Evolutionary conservation across 23 tunicate species (phyloP).

Genomic region (Styela plicata): DNA sequence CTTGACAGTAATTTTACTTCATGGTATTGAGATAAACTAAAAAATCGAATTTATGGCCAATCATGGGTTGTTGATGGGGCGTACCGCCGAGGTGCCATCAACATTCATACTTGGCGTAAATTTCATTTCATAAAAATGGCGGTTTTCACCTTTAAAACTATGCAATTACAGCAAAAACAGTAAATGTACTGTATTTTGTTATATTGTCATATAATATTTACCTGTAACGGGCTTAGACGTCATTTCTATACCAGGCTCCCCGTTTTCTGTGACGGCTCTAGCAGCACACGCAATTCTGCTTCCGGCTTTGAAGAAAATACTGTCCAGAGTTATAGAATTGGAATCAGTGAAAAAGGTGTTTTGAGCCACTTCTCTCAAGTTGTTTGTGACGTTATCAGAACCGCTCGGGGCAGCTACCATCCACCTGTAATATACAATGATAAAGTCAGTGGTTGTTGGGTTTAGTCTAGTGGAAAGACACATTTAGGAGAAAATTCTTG

Average conservation of each 20-base stretch:
- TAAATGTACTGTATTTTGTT: too few relatives aligned
- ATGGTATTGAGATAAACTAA: too few relatives aligned
- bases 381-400: slow-evolving; percentile 69
- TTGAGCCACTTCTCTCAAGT: slow-evolving; percentile 77
- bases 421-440: slow-evolving; percentile 48
- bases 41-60: too few relatives aligned
- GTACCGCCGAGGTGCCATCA: too few relatives aligned
- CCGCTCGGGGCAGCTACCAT: slow-evolving; percentile 87
- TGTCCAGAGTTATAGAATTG: slow-evolving; percentile 86
- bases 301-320: slow-evolving; percentile 90
- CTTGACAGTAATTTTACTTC: too few relatives aligned
- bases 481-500: too few relatives aligned
- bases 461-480: too few relatives aligned
- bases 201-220: slow-evolving; percentile 21
- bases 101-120: too few relatives aligned
- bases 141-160: too few relatives aligned
- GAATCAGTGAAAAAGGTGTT: slow-evolving; percentile 90
- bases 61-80: too few relatives aligned
- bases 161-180: too few relatives aligned
- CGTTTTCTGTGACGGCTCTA: slow-evolving; percentile 85
- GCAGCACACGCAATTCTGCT: slow-evolving; percentile 89
- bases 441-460: background rate
- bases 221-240: slow-evolving; percentile 77
- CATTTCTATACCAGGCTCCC: slow-evolving; percentile 95
- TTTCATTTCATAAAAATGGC: too few relatives aligned